Evolutionary conservation across 2,888 invertebrate species (phyloP).

Genomic region (Epirrhoe tristata): DNA sequence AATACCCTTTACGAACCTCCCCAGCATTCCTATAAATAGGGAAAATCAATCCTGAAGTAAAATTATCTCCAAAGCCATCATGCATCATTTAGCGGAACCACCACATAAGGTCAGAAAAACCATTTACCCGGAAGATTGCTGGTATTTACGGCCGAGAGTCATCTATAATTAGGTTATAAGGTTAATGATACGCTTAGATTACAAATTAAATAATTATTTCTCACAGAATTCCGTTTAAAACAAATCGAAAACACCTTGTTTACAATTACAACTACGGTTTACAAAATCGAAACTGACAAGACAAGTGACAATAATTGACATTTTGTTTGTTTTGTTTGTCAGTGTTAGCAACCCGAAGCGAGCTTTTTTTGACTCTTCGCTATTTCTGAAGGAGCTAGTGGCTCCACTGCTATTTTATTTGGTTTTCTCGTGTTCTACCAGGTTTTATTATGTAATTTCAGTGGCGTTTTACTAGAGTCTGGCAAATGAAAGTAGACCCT

Average conservation of each 20-base stretch:
- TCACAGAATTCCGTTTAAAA: constrained; percentile 59
- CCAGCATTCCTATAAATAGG: constrained; percentile 85
- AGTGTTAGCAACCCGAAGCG: too few relatives aligned
- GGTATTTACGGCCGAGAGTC: constrained; percentile 83
- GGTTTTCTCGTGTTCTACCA: not conserved
- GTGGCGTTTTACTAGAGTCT: too few relatives aligned
- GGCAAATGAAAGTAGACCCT: too few relatives aligned
- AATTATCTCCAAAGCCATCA: constrained; percentile 67
- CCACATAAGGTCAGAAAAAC: constrained; percentile 62
- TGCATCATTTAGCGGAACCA: constrained; percentile 72
- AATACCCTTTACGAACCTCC: constrained; percentile 81
- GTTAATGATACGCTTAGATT: constrained; percentile 47
- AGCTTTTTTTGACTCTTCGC: not conserved
- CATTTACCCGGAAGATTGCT: constrained; percentile 83
- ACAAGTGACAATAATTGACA: too few relatives aligned
- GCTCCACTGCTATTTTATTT: too few relatives aligned
- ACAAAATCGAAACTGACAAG: constrained; percentile 43
- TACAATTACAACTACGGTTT: constrained; percentile 29
- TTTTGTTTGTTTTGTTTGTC: constrained; percentile 8
- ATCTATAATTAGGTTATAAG: constrained; percentile 64
- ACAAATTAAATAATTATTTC: constrained; percentile 50
- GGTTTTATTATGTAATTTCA: too few relatives aligned
- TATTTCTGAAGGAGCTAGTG: too few relatives aligned
- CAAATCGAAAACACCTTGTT: constrained; percentile 51
- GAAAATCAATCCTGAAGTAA: constrained; percentile 78